Evolutionary conservation across 2,888 invertebrate genomes (phyloP).

Genomic region (Dinocampus coccinellae): DNA sequence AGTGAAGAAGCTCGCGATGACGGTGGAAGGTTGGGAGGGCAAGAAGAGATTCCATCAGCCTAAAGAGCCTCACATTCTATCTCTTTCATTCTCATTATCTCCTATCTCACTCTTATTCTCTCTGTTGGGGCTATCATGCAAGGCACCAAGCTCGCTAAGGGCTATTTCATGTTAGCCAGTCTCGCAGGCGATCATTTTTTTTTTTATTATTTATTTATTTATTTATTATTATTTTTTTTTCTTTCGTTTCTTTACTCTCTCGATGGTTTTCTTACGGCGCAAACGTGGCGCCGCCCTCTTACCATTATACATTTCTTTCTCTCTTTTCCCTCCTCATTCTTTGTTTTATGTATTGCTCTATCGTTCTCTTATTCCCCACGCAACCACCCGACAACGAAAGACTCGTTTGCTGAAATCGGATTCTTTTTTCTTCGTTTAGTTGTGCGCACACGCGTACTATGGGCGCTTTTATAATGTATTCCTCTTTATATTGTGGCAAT

Average conservation of each 20-base stretch:
- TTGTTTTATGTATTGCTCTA: neutral
- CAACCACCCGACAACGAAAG: neutral
- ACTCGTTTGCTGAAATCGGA: constrained; percentile 1
- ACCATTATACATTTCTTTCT: constrained; percentile 33
- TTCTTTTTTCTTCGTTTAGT: neutral
- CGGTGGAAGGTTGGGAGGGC: constrained; percentile 46
- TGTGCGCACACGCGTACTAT: constrained; percentile 1
- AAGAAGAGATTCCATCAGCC: constrained; percentile 65
- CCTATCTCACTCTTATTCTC: neutral
- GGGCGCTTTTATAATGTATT: constrained; percentile 33
- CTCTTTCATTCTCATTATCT: neutral
- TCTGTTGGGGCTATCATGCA: constrained; percentile 60
- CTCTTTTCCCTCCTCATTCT: constrained; percentile 1
- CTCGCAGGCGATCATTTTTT: constrained; percentile 58
- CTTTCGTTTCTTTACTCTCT: constrained; percentile 44
- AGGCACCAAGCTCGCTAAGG: constrained; percentile 62
- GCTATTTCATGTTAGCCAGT: constrained; percentile 69
- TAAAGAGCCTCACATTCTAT: constrained; percentile 56
- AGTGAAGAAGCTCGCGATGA: constrained; percentile 37
- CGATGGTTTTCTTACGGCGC: constrained; percentile 59
- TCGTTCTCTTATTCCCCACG: constrained; percentile 1
- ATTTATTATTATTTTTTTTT: constrained; percentile 23
- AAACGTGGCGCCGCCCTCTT: constrained; percentile 66
- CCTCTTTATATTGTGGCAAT: constrained; percentile 19
- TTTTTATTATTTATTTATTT: constrained; percentile 43